phyloP scores from a whole-genome alignment of 1,140 invertebrate species.

The Drosophila novamexicana region DNA sequence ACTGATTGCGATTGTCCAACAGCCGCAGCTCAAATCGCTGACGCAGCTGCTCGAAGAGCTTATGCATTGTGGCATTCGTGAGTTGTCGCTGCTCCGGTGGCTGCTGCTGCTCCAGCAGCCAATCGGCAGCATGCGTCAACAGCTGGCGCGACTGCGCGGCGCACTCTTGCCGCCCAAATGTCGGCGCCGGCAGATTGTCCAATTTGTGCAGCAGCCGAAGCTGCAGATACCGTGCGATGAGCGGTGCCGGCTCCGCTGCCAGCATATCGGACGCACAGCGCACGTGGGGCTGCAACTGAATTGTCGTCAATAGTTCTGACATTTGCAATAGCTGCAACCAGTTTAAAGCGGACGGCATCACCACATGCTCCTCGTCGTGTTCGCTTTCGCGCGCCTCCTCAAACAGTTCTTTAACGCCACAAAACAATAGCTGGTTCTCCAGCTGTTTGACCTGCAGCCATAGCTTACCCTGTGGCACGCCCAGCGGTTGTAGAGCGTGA shows the following conservation, averaged over 20 bases:
- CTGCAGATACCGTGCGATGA: slow-evolving; percentile 33
- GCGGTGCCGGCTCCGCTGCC: rapidly evolving
- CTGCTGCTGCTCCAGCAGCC: slow-evolving; percentile 45
- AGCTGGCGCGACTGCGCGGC: slow-evolving; percentile 44
- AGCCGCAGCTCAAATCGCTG: slow-evolving; percentile 32
- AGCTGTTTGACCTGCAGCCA: slow-evolving; percentile 10
- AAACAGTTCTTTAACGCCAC: too few relatives aligned
- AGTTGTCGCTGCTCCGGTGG: neutral
- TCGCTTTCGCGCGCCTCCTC: too few relatives aligned
- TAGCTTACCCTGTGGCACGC: neutral
- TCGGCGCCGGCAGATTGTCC: neutral
- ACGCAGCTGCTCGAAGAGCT: slow-evolving; percentile 43
- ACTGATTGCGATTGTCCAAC: slow-evolving; percentile 42
- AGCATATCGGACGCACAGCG: neutral
- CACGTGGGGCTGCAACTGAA: neutral
- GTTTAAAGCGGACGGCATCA: too few relatives aligned
- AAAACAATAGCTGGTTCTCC: slow-evolving; percentile 1
- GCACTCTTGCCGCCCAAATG: slow-evolving; percentile 27
- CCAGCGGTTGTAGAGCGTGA: slow-evolving; percentile 2
- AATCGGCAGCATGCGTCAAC: slow-evolving; percentile 50
- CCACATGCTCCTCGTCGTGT: too few relatives aligned
- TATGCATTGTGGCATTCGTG: slow-evolving; percentile 20
- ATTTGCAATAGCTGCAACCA: slow-evolving; percentile 33
- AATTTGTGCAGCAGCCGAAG: slow-evolving; percentile 29
- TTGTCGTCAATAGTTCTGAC: neutral